Conservation (phyloP, 2,888 invertebrate genomes). For the Megaustenia siamemsis region DNA sequence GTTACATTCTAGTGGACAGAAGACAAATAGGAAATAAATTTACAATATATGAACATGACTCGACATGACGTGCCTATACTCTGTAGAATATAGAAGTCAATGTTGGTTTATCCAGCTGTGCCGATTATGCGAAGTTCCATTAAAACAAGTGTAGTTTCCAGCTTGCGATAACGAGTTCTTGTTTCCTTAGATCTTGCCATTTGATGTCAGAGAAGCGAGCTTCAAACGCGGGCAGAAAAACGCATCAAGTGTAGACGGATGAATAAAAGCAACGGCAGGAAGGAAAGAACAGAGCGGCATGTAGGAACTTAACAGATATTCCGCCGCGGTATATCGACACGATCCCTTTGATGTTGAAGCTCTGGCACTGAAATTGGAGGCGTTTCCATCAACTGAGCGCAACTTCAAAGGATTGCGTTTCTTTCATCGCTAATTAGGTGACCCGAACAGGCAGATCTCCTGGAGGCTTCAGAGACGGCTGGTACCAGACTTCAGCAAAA, state of each 20-base stretch:
- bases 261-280: neutral
- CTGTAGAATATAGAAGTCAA: no score
- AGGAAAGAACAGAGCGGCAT: neutral
- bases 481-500: neutral
- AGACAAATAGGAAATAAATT: no score
- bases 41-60: no score
- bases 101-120: neutral
- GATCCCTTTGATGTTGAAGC: constrained; percentile 24
- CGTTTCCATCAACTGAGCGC: constrained; percentile 46
- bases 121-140: neutral
- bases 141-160: neutral
- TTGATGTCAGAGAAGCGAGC: constrained; percentile 25
- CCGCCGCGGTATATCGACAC: constrained; percentile 17
- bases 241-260: neutral
- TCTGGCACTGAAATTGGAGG: constrained; percentile 22
- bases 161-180: neutral
- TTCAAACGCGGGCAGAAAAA: constrained; percentile 8
- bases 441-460: constrained; percentile 45
- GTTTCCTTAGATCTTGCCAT: neutral
- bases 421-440: constrained; percentile 68
- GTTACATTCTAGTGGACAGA: no score
- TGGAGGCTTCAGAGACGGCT: constrained; percentile 23
- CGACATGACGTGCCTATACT: no score
- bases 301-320: constrained; percentile 22
- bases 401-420: constrained; percentile 56